Evolutionary conservation across 2,797 vertebrate genomes (phyloP), one percentile per base, ranked within the genome.

Genomic region (Pagetopsis macropterus): DNA sequence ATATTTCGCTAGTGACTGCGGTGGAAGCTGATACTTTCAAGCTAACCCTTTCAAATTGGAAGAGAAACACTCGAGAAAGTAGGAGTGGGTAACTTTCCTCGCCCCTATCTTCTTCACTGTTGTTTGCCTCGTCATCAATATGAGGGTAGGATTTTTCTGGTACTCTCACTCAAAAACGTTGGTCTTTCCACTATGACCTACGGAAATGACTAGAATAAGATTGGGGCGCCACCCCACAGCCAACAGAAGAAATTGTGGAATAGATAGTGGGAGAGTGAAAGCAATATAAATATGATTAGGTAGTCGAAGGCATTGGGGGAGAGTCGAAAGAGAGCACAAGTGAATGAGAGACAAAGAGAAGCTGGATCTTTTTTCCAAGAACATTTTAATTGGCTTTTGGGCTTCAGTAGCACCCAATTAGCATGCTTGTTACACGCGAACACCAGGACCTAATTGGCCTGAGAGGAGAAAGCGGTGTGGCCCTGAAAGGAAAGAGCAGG

Each of bases 361-460:
- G 64, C 67, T 61, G 27, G 51, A 76, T 77, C 60, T 78, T 84
- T 85, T 73, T 46, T 51, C 10, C 17, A 23, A 57, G 48, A 87
- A 72, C 66, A 74, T 87, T 91, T 92, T 93, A 94, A 94, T 94
- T 92, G 92, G 91, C 89, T 93, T 92, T 91, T 73, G 85, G 87
- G 83, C 85, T 91, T 88, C 75, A 85, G 85, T 83, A 76, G 82
- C 71, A 81, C 69, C 89, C 89, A 91, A 94, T 94, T 93, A 94
- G 90, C 87, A 91, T 90, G 82, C 81, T 83, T 87, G 91, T 93
- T 93, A 92, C 90, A 89, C 84, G 80, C 52, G 45, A 87, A 91
- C 87, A 90, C 86, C 66, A 79, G 78, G 73, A 91, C 86, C 79
- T 92, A 93, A 93, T 92, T 92, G 93, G 89, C 78, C 87, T 68